Evolutionary conservation across 2,888 invertebrate species (phyloP).

Genomic region (Crossocerus cetratus): DNA sequence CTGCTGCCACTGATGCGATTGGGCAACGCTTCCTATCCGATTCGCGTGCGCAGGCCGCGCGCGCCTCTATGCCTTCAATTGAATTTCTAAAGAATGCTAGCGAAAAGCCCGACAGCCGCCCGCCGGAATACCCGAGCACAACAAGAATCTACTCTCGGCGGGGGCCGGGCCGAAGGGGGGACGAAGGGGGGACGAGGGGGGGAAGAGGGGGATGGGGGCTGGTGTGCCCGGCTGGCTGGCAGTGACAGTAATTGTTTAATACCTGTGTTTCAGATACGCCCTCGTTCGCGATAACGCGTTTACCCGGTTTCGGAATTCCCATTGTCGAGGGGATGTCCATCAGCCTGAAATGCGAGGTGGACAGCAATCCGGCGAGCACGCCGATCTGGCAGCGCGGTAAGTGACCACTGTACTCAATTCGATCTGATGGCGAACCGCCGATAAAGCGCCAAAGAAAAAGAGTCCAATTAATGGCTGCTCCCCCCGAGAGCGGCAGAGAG

Average conservation of each 20-base stretch:
- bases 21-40: too few species aligned
- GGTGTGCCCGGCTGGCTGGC: slow-evolving; percentile 15
- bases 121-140: too few species aligned
- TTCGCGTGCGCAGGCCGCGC: too few species aligned
- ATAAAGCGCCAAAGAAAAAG: too few species aligned
- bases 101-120: too few species aligned
- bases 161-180: slow-evolving; percentile 5
- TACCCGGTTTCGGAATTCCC: slow-evolving; percentile 95
- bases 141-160: slow-evolving; percentile 3
- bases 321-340: slow-evolving; percentile 93
- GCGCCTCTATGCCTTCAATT: too few species aligned
- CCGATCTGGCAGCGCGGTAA: slow-evolving; percentile 88
- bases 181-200: slow-evolving; percentile 19
- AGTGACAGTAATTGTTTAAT: slow-evolving; percentile 61
- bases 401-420: slow-evolving; percentile 46
- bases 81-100: too few species aligned
- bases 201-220: slow-evolving; percentile 5
- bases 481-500: too few species aligned
- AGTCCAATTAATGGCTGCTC: too few species aligned
- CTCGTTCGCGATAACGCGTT: slow-evolving; percentile 93
- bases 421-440: neutral
- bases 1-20: too few species aligned
- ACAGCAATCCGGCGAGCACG: slow-evolving; percentile 92
- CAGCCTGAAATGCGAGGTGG: slow-evolving; percentile 93
- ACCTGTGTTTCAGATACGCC: slow-evolving; percentile 86